These are phyloP conservation scores for Hemicordylus capensis DNA, from an alignment of 2,113 vertebrate genomes.

Conservation along the genomic window DNA sequence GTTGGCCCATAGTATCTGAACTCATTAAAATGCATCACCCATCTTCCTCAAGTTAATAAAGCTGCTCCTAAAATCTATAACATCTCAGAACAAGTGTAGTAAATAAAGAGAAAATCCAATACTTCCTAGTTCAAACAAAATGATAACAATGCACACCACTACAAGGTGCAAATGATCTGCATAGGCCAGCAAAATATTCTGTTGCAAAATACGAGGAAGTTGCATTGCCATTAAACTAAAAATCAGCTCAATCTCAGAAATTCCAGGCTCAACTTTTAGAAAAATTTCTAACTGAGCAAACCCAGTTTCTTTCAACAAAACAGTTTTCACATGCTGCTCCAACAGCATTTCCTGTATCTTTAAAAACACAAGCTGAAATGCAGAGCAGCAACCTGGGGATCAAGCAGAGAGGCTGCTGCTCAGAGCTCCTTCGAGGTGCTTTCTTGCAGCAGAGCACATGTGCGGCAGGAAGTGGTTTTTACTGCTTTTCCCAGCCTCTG, in stretches of 20 bases:
- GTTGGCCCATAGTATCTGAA: not conserved
- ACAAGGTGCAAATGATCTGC: conserved; percentile 12
- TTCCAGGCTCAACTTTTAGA: not conserved
- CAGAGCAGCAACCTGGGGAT: too few species aligned
- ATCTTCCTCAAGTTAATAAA: conserved; percentile 29
- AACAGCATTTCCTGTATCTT: too few species aligned
- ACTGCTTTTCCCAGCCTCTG: too few species aligned
- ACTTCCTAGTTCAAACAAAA: conserved; percentile 40
- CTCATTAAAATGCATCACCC: conserved; percentile 24
- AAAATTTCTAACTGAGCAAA: not conserved
- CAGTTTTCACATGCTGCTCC: too few species aligned
- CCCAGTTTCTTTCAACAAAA: not conserved
- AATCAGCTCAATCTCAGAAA: conserved; percentile 20
- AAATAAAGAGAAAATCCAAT: conserved; percentile 49
- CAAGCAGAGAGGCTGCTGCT: too few species aligned
- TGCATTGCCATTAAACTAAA: not conserved
- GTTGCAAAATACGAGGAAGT: conserved; percentile 19
- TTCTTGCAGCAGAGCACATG: too few species aligned
- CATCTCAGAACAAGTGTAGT: conserved; percentile 21
- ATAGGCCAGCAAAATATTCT: conserved; percentile 7
- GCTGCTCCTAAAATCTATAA: conserved; percentile 43
- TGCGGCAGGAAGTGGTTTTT: too few species aligned
- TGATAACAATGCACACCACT: conserved; percentile 27
- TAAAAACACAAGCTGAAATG: too few species aligned
- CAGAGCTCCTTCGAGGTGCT: too few species aligned